These are phyloP conservation scores for Cephus runcator DNA, from an alignment of 2,888 invertebrate species.

Conservation along the genomic window DNA sequence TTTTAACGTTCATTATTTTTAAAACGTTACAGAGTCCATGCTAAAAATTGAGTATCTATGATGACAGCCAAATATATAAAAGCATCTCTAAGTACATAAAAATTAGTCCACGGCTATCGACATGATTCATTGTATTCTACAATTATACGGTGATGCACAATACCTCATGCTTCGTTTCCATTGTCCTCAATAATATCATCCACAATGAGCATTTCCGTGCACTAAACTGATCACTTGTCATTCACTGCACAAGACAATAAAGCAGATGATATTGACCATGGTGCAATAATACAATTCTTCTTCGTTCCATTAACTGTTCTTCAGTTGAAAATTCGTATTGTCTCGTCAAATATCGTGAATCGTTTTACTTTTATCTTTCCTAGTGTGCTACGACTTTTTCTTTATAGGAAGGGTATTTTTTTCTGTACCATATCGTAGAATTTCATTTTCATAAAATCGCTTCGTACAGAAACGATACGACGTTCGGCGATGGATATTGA, in stretches of 20 bases:
- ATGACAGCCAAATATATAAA: background rate
- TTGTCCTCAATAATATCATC: background rate
- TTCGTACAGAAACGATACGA: background rate
- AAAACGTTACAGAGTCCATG: background rate
- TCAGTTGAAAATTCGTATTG: background rate
- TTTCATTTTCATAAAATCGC: background rate
- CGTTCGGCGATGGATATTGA: background rate
- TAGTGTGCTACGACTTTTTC: background rate
- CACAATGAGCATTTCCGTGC: background rate
- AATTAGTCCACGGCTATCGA: background rate
- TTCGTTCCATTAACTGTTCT: background rate
- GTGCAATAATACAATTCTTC: background rate
- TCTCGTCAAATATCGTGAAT: background rate
- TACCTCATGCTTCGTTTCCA: background rate
- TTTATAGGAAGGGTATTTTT: background rate
- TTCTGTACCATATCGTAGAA: background rate
- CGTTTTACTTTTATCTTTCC: background rate
- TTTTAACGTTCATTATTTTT: background rate
- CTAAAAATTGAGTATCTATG: background rate
- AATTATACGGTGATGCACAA: background rate
- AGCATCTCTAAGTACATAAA: background rate
- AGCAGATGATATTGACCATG: background rate
- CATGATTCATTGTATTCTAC: background rate
- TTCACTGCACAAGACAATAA: background rate
- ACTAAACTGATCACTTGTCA: background rate